Evolutionary conservation across 2,888 invertebrate genomes (phyloP).

Genomic region (Cosmopolites sordidus): DNA sequence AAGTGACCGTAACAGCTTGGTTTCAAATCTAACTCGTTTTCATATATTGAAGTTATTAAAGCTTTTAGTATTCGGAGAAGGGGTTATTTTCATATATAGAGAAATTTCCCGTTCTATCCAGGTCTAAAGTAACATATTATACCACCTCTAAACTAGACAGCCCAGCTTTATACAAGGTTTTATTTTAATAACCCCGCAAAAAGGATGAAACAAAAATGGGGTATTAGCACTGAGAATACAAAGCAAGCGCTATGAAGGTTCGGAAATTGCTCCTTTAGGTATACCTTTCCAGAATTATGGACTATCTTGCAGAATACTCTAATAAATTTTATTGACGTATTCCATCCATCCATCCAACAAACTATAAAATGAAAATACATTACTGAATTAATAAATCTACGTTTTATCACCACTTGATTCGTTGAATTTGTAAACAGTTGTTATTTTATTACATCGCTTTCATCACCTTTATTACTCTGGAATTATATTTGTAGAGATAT

Average conservation of each 20-base stretch:
- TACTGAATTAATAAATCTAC: too few relatives aligned
- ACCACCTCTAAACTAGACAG: slow-evolving; percentile 10
- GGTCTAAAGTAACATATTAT: slow-evolving; percentile 7
- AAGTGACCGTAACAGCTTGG: slow-evolving; percentile 3
- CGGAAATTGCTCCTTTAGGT: slow-evolving; percentile 2
- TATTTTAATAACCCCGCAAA: slow-evolving; percentile 3
- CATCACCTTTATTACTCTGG: too few relatives aligned
- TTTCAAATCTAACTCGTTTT: slow-evolving; percentile 6
- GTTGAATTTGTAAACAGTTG: too few relatives aligned
- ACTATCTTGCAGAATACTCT: too few relatives aligned
- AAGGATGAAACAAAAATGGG: slow-evolving; percentile 3
- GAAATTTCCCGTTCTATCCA: slow-evolving; percentile 6
- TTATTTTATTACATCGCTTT: too few relatives aligned
- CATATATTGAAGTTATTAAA: slow-evolving; percentile 10
- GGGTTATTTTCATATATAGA: slow-evolving; percentile 12
- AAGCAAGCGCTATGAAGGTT: background rate
- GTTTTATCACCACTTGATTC: too few relatives aligned
- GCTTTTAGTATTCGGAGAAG: slow-evolving; percentile 4
- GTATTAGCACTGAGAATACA: slow-evolving; percentile 2
- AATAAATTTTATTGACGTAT: too few relatives aligned
- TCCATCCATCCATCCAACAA: too few relatives aligned
- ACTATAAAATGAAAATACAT: too few relatives aligned
- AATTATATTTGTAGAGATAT: too few relatives aligned
- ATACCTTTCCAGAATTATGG: background rate
- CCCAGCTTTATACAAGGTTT: slow-evolving; percentile 9